phyloP scores from a whole-genome alignment of 53 echinoderm and acorn worm species.

The Astropecten irregularis region DNA sequence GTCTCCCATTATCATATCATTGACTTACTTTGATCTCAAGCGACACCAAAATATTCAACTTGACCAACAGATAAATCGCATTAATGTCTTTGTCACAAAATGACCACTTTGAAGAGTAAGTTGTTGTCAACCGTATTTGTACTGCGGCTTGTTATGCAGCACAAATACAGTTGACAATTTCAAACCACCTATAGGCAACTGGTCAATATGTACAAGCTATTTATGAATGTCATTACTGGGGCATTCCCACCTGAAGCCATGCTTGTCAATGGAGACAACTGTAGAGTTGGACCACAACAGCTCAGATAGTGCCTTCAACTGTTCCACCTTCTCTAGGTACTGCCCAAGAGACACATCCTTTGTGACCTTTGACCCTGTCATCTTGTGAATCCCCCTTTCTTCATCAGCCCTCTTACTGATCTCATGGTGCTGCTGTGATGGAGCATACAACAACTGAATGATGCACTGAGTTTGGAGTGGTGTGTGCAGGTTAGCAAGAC shows the following conservation, averaged over 20 bases:
- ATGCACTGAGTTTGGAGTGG: conserved; percentile 70
- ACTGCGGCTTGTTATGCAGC: too few relatives aligned
- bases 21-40: too few relatives aligned
- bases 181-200: too few relatives aligned
- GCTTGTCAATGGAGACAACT: not conserved
- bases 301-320: conserved; percentile 61
- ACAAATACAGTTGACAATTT: too few relatives aligned
- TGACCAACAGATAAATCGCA: too few relatives aligned
- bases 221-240: too few relatives aligned
- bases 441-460: conserved; percentile 60
- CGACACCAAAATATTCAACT: too few relatives aligned
- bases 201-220: too few relatives aligned
- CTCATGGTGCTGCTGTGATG: conserved; percentile 1
- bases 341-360: conserved; percentile 66
- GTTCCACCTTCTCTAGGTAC: conserved; percentile 75
- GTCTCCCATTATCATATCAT: too few relatives aligned
- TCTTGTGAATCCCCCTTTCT: conserved; percentile 1
- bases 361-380: conserved; percentile 19
- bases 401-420: not conserved
- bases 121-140: too few relatives aligned
- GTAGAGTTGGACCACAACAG: conserved; percentile 80
- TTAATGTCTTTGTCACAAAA: too few relatives aligned
- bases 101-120: too few relatives aligned
- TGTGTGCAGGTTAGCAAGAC: conserved; percentile 64
- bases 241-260: conserved; percentile 64